Evolutionary conservation across 2,888 invertebrate genomes (phyloP).

Genomic region (Drosophila pseudotalamancana): DNA sequence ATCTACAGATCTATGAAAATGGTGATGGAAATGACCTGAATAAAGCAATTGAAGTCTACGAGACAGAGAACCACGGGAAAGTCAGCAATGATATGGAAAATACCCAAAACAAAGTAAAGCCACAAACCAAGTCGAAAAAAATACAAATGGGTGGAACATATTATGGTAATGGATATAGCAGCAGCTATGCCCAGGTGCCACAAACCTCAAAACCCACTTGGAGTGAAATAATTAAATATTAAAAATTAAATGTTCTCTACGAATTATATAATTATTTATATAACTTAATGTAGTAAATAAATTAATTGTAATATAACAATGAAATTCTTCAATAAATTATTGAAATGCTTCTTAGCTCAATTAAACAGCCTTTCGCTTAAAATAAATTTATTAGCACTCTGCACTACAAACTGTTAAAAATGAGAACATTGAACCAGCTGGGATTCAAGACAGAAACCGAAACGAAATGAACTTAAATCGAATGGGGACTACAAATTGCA

Average conservation of each 20-base stretch:
- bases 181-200: background rate
- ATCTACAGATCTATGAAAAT: background rate
- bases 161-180: background rate
- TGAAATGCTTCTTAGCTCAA: too few species aligned
- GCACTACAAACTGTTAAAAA: background rate
- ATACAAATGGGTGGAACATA: background rate
- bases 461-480: slow-evolving; percentile 25
- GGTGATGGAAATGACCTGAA: background rate
- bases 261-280: background rate
- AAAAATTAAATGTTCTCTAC: background rate
- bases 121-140: background rate
- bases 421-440: background rate
- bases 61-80: background rate
- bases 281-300: background rate
- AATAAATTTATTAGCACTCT: background rate
- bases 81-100: background rate
- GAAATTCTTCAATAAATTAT: too few species aligned
- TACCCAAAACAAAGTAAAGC: background rate
- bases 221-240: too few species aligned
- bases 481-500: slow-evolving; percentile 53
- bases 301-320: background rate
- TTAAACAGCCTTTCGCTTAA: too few species aligned
- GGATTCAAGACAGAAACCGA: background rate
- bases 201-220: background rate
- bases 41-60: background rate